A percentile compares a stretch with the other conserved stretches of the same genome.
Conservation (phyloP, 2,888 invertebrate species). For the Leptothorax acervorum region DNA sequence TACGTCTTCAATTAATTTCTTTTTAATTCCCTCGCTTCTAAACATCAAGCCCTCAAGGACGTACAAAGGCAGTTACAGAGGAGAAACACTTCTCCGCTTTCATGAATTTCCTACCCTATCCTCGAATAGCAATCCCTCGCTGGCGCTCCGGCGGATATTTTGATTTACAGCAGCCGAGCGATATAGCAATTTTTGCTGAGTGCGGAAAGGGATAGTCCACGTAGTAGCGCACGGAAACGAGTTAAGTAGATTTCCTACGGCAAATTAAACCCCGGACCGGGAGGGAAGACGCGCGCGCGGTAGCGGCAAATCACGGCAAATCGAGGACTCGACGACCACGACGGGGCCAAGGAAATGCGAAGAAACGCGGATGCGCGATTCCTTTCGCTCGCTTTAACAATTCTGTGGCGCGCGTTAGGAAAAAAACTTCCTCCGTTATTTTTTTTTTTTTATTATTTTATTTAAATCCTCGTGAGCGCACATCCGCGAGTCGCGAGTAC, state of each 20-base stretch:
- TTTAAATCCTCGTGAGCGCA: conserved; percentile 20
- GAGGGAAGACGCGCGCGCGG: conserved; percentile 35
- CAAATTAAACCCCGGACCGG: conserved; percentile 73
- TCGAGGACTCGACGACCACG: conserved; percentile 63
- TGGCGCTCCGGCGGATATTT: conserved; percentile 30
- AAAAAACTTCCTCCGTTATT: background rate
- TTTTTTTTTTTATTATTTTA: conserved; percentile 25
- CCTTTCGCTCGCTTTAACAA: conserved; percentile 50
- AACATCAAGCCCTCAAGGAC: background rate
- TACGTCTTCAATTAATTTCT: conserved; percentile 10
- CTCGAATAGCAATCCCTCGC: conserved; percentile 2
- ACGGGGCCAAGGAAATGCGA: conserved; percentile 27
- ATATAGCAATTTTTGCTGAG: conserved; percentile 34
- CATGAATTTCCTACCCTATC: background rate
- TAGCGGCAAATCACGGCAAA: conserved; percentile 56
- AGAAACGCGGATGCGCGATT: conserved; percentile 48
- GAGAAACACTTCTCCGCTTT: conserved; percentile 3
- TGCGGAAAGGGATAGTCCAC: conserved; percentile 25
- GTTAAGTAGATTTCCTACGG: conserved; percentile 72
- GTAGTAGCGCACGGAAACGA: conserved; percentile 70
- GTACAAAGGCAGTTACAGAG: background rate
- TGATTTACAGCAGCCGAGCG: conserved; percentile 39
- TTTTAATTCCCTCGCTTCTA: background rate
- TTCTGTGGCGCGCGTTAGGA: background rate
- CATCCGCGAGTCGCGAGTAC: background rate